phyloP scores from a whole-genome alignment of 2,888 invertebrate genomes.

The Glyphotaelius pellucidus region DNA sequence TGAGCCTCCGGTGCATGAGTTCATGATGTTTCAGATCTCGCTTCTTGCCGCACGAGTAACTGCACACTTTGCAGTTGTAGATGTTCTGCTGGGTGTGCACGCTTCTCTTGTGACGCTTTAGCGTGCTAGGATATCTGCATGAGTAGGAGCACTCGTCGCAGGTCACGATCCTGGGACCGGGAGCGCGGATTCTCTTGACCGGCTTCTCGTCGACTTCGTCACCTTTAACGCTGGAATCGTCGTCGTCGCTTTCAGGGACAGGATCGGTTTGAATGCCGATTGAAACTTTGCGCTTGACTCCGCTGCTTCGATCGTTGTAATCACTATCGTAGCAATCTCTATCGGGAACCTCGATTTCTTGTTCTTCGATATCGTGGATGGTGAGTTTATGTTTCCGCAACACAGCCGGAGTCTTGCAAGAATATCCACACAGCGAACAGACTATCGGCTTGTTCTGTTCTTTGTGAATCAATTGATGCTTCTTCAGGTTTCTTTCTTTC shows the following conservation, averaged over 20 bases:
- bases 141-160: conserved; percentile 50
- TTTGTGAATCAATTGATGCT: conserved; percentile 47
- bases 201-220: conserved; percentile 41
- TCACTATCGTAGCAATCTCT: background rate
- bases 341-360: conserved; percentile 23
- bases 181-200: conserved; percentile 21
- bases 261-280: conserved; percentile 55
- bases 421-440: conserved; percentile 60
- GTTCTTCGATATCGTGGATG: conserved; percentile 53
- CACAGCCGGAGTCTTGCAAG: conserved; percentile 51
- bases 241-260: conserved; percentile 42
- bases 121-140: conserved; percentile 54
- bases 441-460: conserved; percentile 50
- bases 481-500: conserved; percentile 50
- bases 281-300: conserved; percentile 30
- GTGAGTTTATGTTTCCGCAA: conserved; percentile 50
- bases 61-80: conserved; percentile 42
- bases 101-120: conserved; percentile 50
- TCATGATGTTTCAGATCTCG: conserved; percentile 55
- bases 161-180: conserved; percentile 43
- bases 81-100: conserved; percentile 52
- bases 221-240: background rate
- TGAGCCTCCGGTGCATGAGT: conserved; percentile 47
- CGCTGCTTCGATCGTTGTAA: conserved; percentile 16
- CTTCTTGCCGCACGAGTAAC: conserved; percentile 53